Base-by-base conservation (phyloP, 1,140 invertebrate species). In the Drosophila subobscura region DNA sequence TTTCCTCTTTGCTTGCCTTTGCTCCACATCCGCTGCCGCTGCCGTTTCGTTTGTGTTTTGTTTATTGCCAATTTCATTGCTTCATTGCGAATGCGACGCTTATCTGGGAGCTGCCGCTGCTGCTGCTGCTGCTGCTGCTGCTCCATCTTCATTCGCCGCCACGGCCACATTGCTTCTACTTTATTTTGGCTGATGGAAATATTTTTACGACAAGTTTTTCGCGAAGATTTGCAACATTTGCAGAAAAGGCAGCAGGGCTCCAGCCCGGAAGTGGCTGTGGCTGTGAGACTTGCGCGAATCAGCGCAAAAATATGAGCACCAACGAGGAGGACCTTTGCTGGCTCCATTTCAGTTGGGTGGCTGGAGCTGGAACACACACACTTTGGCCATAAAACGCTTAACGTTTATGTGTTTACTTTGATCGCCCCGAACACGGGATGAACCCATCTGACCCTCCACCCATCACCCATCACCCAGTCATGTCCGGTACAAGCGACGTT, bases 121-220 rank as follows among this genome's bases (percentile, higher is more conserved):
- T 27, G 14, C 33, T 4, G 3, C 41, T 14, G 20, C 57, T 22
- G 14, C 50, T 5, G 3, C n/a, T 47, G 29, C 25, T 8, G 51
- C 33, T 57, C 42, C 64, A 57, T 74, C 74, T 79, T 79, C 73
- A 79, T 79, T 52, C 70, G 20, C 65, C 16, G 33, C 27, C 52
- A 4, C 50, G 44, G 37, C 27, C 20, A 51, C 46, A 29, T 54
- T 14, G 56, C 57, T 72, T 46, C 58, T 49, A 45, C 68, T 72
- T 61, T 72, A 68, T 73, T 72, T 73, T 73, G 74, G 55, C 73
- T 77, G 81, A 86, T 86, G 81, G 77, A 86, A 86, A 88, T 86
- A 86, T 86, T 88, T 86, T 88, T 86, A 88, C 83, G 81, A 88
- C 83, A 88, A 86, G 81, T 85, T 88, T 81, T 86, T 81, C 81